phyloP scores from a whole-genome alignment of 2,888 invertebrate species.

The Nesidiocoris tenuis region DNA sequence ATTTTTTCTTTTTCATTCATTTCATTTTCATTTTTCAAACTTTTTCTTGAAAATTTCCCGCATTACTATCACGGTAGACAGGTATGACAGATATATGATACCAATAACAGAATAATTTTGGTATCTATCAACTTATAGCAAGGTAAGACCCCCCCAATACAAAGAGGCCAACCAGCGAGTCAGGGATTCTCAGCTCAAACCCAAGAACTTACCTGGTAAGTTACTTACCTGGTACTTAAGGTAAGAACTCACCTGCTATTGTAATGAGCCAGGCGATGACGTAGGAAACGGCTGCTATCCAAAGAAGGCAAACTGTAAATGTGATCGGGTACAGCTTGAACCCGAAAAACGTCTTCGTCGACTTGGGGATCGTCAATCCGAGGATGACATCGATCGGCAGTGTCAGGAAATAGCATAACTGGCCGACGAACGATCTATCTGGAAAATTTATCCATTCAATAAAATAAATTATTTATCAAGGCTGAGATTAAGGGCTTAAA shows the following conservation, averaged over 20 bases:
- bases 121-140: too few species aligned
- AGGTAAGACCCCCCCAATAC: too few species aligned
- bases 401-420: conserved; percentile 63
- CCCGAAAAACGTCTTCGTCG: conserved; percentile 52
- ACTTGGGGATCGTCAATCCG: conserved; percentile 85
- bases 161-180: conserved; percentile 94
- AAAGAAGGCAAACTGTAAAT: conserved; percentile 88
- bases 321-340: conserved; percentile 61
- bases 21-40: too few species aligned
- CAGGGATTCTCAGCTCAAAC: conserved; percentile 84
- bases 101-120: too few species aligned
- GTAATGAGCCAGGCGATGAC: conserved; percentile 96
- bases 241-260: conserved; percentile 79
- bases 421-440: conserved; percentile 58
- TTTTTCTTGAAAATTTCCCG: too few species aligned
- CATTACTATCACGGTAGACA: too few species aligned
- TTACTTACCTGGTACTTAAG: too few species aligned
- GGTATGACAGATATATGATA: too few species aligned
- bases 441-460: not conserved
- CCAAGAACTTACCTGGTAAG: too few species aligned
- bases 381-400: conserved; percentile 84
- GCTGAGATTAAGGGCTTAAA: not conserved
- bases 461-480: not conserved
- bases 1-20: too few species aligned
- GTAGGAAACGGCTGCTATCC: conserved; percentile 90